Evolutionary conservation across 2,888 invertebrate genomes (phyloP), one percentile per base, ranked within the genome.

Genomic region (Lithophane semibrunnea): DNA sequence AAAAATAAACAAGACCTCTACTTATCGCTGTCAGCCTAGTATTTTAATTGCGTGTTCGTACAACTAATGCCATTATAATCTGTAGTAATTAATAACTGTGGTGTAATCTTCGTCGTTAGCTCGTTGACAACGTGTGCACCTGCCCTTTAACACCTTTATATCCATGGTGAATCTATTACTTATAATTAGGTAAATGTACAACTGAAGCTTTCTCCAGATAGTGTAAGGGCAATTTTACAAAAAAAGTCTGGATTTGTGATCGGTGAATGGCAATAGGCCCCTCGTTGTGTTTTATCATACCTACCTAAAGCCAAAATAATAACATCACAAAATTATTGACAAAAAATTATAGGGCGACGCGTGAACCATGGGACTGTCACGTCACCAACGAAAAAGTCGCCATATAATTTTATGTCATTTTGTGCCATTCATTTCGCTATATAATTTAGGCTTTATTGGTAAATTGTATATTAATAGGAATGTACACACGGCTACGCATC

Each of bases 1-100:
- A 83, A n/a, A 68, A 21, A 66, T 49, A 29, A 73, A 72, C 2
- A 61, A 58, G 42, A 49, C 29, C 52, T 42, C n/a, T 47, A 24
- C 49, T 76, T 76, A 82, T 42, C 60, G 63, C 58, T 79, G 79
- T 82, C 76, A 69, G 49, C 58, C 73, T 73, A 79, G 70, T 67
- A 86, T 86, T 86, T 83, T 77, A 85, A 85, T 86, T 83, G 73
- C 78, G n/a, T 75, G 76, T 79, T 56, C 67, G 24, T 60, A 79
- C 79, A 76, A 75, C 65, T 80, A 75, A 86, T 77, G 73, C 9
- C 54, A 66, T 69, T 83, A 79, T 72, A 86, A 86, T 83, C 86
- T 72, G 49, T 18, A 16, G 84, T 80, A 86, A 83, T 85, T 85
- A 83, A 85, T 86, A 80, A 86, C 71, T 49, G 65, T 61, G 52